Conservation (phyloP, 2,113 vertebrate genomes). For the Riparia riparia region DNA sequence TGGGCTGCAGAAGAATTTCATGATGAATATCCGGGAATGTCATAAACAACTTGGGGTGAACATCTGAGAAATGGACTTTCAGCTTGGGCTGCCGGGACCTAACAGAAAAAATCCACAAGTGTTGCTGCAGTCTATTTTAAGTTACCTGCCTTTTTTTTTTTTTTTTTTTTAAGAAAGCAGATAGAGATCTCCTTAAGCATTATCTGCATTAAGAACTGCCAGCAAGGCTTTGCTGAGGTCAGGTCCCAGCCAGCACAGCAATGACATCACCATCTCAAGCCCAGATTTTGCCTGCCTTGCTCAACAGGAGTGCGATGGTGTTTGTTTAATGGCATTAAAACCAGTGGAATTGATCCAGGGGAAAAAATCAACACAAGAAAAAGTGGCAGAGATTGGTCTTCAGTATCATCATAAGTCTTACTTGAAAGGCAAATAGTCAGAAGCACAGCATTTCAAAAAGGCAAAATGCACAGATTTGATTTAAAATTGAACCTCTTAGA, state of each 20-base stretch:
- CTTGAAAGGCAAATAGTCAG: not conserved
- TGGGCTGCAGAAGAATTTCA: conserved; percentile 28
- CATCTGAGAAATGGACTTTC: not conserved
- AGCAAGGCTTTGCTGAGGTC: not conserved
- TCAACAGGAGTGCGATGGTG: not conserved
- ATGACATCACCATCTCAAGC: not conserved
- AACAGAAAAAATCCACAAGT: not conserved
- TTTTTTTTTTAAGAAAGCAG: conserved; percentile 1
- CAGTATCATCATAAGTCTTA: not conserved
- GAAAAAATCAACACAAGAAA: not conserved
- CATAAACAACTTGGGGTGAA: not conserved
- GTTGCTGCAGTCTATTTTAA: not conserved
- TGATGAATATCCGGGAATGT: not conserved
- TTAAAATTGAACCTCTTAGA: not conserved
- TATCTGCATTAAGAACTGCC: conserved; percentile 1
- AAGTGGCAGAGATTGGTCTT: not conserved
- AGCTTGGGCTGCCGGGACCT: not conserved
- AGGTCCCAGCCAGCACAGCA: not conserved
- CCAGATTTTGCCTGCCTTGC: not conserved
- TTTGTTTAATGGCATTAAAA: conserved; percentile 16
- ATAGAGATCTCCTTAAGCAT: not conserved
- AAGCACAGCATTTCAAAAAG: not conserved
- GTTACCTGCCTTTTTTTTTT: not conserved
- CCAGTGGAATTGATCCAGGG: not conserved
- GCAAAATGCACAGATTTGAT: not conserved